These are phyloP conservation scores for Pelochelys cantorii DNA, from an alignment of 2,797 vertebrate genomes.

Conservation along the genomic window DNA sequence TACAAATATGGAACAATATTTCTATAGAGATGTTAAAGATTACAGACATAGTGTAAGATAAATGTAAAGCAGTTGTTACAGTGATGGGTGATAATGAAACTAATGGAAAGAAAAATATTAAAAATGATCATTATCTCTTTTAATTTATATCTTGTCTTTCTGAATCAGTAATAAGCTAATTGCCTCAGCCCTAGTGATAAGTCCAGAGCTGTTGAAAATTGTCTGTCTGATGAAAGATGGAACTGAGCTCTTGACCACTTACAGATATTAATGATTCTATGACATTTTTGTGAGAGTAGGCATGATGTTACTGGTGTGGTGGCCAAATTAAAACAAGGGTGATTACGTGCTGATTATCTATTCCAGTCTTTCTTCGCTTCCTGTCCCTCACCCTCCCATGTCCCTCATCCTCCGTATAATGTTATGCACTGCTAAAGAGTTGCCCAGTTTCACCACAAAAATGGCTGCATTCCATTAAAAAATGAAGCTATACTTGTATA, in stretches of 20 bases:
- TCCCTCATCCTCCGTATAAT: fast-evolving
- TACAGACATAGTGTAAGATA: background rate
- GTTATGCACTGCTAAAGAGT: background rate
- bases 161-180: background rate
- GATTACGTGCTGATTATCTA: background rate
- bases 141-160: background rate
- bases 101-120: background rate
- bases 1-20: background rate
- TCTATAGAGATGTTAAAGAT: background rate
- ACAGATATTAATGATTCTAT: fast-evolving
- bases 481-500: background rate
- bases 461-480: background rate
- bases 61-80: background rate
- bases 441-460: background rate
- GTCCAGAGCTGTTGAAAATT: background rate
- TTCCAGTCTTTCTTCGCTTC: background rate
- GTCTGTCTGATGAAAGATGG: background rate
- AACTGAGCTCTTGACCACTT: background rate
- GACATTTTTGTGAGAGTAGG: background rate
- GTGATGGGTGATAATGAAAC: background rate
- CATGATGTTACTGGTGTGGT: background rate
- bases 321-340: background rate
- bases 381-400: background rate
- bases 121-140: background rate
- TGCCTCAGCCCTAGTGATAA: fast-evolving